Percentiles rank a stretch among this genome's conserved stretches.
These are phyloP conservation scores for Urocitellus parryii DNA, from an alignment of 2,113 vertebrate genomes.

Conservation along the genomic window DNA sequence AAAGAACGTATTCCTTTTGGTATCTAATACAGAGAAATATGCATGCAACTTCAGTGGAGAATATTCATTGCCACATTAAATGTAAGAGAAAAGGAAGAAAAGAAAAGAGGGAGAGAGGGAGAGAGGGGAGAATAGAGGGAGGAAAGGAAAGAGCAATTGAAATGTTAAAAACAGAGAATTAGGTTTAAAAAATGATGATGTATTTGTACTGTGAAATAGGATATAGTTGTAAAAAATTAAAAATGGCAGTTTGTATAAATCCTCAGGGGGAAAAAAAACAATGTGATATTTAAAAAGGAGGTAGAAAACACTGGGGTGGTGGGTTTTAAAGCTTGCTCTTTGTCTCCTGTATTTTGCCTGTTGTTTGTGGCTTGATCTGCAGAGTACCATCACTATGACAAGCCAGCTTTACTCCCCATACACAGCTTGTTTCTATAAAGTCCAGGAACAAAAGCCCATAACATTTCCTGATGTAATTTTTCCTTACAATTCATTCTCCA, in stretches of 20 bases:
- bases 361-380: rapidly evolving
- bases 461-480: neutral
- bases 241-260: constrained; percentile 8
- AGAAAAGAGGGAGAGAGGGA: neutral
- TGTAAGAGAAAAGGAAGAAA: neutral
- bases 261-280: neutral
- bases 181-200: neutral
- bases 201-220: neutral
- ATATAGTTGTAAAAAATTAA: neutral
- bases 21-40: neutral
- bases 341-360: neutral
- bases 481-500: constrained; percentile 36
- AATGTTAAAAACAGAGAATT: neutral
- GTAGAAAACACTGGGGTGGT: neutral
- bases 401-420: rapidly evolving
- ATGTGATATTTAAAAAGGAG: neutral
- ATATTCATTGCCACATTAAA: neutral
- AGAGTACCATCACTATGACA: neutral
- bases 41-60: neutral
- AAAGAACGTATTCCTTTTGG: neutral
- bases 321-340: neutral
- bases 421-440: neutral
- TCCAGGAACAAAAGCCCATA: neutral
- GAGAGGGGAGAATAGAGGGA: neutral
- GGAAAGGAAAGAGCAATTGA: neutral